Evolutionary conservation across 2,113 vertebrate species (phyloP), one percentile per base, ranked within the genome.

Genomic region (Morone saxatilis): DNA sequence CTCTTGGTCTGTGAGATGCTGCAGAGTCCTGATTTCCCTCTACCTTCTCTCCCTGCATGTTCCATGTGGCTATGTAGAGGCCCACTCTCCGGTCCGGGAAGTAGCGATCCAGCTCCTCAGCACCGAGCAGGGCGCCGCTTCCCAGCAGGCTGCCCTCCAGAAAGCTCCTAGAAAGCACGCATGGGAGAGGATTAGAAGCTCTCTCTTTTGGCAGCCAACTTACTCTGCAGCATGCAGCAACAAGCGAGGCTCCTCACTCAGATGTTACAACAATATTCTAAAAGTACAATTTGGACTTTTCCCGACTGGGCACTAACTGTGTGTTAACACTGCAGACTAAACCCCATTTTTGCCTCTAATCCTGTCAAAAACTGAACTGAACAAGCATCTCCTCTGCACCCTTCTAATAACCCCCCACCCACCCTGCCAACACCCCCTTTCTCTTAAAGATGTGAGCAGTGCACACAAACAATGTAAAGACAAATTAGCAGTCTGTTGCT

Each of bases 41-140:
- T 48, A 98, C 98, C 97, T 97, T 98, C 89, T 97, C 96, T 45
- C 98, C 98, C 89, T 99, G 98, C 98, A 99, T 99, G 93, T 99
- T 99, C 98, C 98, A 99, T 0, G 98, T 99, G 87, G 95, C 96
- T 61, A 99, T 87, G 53, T 97, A 99, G 75, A 99, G 81, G 4
- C 96, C 96, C 67, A 98, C 2, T n/a, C 40, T 96, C 73, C 98
- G 93, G 67, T 98, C 93, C 0, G 98, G 98, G 83, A 99, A 99
- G 88, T 98, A 97, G 0, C 97, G 97, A 81, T 96, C 96, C 53
- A 99, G 95, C 88, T 99, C 98, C 20, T 98, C 97, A 0, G 97
- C 97, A 45, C 98, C 98, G 50, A 99, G 94, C 87, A 99, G 93
- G 68, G 98, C 97, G 54, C 98, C 97, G 0, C 81, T 97, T 0